Evolutionary conservation across 2,888 invertebrate genomes (phyloP).

Genomic region (Mechanitis mazaeus): DNA sequence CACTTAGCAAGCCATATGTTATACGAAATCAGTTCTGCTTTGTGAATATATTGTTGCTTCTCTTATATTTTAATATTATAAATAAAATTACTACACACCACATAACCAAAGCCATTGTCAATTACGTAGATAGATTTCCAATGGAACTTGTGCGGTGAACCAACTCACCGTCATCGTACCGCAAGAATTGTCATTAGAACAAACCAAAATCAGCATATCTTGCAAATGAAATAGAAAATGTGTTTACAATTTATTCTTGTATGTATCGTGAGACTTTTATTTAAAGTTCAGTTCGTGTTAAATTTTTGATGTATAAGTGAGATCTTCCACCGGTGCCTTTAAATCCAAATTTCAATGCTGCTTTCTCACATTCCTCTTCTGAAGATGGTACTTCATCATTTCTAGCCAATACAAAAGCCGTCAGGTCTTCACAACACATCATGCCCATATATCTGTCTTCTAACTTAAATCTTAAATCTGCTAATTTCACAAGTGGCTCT

Average conservation of each 20-base stretch:
- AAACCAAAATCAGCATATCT: constrained; percentile 10
- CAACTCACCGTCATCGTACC: constrained; percentile 10
- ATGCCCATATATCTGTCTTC: constrained; percentile 50
- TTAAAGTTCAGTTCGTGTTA: constrained; percentile 36
- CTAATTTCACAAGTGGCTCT: constrained; percentile 46
- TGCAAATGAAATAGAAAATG: constrained; percentile 1
- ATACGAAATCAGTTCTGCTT: constrained; percentile 24
- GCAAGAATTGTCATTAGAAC: constrained; percentile 20
- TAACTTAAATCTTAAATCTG: constrained; percentile 56
- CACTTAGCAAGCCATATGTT: constrained; percentile 29
- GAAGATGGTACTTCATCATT: constrained; percentile 47
- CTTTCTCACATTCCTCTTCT: constrained; percentile 43
- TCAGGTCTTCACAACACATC: constrained; percentile 61
- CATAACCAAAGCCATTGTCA: neutral
- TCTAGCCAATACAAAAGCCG: constrained; percentile 50
- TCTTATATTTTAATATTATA: neutral
- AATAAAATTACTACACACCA: neutral
- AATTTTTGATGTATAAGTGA: constrained; percentile 41
- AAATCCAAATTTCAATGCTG: constrained; percentile 43
- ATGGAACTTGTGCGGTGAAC: constrained; percentile 9
- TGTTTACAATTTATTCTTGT: neutral
- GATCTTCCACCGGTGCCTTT: constrained; percentile 44
- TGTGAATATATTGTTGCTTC: constrained; percentile 8
- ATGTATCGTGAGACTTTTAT: constrained; percentile 1
- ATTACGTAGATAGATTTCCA: constrained; percentile 9